Evolutionary conservation across 2,888 invertebrate species (phyloP).

Genomic region (Ceraclea dissimilis): DNA sequence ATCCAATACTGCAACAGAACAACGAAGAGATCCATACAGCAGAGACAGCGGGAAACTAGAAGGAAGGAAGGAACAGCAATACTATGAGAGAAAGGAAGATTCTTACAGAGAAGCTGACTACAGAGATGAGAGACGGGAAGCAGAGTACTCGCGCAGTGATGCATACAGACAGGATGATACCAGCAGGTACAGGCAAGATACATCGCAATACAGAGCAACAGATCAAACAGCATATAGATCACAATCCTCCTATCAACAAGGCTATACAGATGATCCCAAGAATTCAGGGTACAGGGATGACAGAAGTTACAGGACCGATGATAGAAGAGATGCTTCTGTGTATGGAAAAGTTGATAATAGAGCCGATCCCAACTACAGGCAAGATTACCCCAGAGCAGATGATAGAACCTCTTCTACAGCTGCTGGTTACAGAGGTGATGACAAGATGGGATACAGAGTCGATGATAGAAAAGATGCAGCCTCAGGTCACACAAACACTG

Average conservation of each 20-base stretch:
- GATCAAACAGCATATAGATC: slow-evolving; percentile 1
- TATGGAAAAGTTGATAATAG: background rate
- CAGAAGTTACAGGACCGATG: slow-evolving; percentile 3
- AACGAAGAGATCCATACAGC: slow-evolving; percentile 3
- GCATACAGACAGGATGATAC: background rate
- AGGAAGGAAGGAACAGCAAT: slow-evolving; percentile 6
- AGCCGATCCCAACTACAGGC: background rate
- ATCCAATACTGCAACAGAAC: background rate
- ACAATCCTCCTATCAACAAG: background rate
- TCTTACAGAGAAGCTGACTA: slow-evolving; percentile 7
- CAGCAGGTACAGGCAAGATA: background rate
- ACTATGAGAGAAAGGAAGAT: slow-evolving; percentile 3
- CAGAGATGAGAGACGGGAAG: slow-evolving; percentile 3
- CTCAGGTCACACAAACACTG: no score
- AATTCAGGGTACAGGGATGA: background rate
- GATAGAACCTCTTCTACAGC: background rate
- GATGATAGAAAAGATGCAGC: slow-evolving; percentile 9
- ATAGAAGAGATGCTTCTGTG: background rate
- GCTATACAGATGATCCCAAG: background rate
- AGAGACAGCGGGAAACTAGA: slow-evolving; percentile 2
- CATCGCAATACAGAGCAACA: background rate
- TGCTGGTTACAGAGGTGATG: background rate
- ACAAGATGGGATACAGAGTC: background rate
- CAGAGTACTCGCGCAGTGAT: background rate
- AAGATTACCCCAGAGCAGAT: background rate